Evolutionary conservation across 2,888 invertebrate species (phyloP).

Genomic region (Mimumesa dahlbomi): DNA sequence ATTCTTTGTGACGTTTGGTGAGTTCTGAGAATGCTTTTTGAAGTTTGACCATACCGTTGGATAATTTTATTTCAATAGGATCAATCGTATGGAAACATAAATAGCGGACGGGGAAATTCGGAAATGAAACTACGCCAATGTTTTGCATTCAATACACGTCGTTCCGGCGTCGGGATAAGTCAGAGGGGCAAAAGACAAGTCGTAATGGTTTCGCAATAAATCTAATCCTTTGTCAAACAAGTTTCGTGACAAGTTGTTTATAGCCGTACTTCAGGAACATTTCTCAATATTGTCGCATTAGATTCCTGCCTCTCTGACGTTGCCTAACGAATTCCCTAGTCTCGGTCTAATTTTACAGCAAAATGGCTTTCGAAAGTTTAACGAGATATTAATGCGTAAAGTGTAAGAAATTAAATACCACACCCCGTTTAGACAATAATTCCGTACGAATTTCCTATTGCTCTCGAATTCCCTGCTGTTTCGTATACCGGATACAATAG

Average conservation of each 20-base stretch:
- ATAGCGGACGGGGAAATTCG: too few species aligned
- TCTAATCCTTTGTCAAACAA: slow-evolving; percentile 22
- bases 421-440: background rate
- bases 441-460: background rate
- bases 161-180: background rate
- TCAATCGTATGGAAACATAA: background rate
- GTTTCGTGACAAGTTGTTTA: slow-evolving; percentile 31
- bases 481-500: too few species aligned
- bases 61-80: background rate
- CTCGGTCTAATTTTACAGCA: background rate
- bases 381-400: slow-evolving; percentile 4
- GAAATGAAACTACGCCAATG: too few species aligned
- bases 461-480: background rate
- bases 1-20: background rate
- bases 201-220: background rate
- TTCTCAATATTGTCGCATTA: slow-evolving; percentile 6
- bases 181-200: background rate
- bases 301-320: background rate
- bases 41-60: background rate
- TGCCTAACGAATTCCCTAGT: slow-evolving; percentile 1
- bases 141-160: too few species aligned
- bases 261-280: slow-evolving; percentile 24
- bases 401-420: background rate
- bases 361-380: slow-evolving; percentile 4
- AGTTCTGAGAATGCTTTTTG: background rate